Conservation (phyloP, 2,113 vertebrate genomes). For the Neolamprologus caudopunctatus region DNA sequence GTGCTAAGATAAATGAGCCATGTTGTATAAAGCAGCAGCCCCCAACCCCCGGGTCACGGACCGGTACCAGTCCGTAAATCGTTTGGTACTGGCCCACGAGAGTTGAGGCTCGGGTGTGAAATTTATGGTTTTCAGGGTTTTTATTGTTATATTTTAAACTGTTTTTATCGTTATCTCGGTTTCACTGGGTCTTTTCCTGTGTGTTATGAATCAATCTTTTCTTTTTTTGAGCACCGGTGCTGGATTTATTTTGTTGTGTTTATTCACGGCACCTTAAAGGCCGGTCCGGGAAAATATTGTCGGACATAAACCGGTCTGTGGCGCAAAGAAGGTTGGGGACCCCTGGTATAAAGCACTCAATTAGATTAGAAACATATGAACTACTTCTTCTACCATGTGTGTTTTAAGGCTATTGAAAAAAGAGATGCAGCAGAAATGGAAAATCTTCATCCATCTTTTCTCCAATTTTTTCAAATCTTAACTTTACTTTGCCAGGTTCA, state of each 20-base stretch:
- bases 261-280: background rate
- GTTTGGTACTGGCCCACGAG: rapidly evolving
- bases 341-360: background rate
- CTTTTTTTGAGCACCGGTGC: rapidly evolving
- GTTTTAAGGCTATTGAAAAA: background rate
- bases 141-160: background rate
- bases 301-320: background rate
- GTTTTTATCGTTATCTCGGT: rapidly evolving
- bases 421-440: background rate
- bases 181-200: background rate
- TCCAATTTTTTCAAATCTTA: background rate
- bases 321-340: rapidly evolving
- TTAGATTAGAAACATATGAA: background rate
- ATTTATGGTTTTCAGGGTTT: background rate
- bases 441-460: background rate
- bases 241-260: background rate
- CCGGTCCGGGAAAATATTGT: rapidly evolving
- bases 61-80: rapidly evolving
- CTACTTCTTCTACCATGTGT: rapidly evolving
- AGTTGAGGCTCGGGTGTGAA: background rate
- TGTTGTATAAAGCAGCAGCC: background rate
- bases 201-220: background rate
- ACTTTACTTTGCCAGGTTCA: background rate
- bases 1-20: background rate
- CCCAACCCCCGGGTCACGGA: rapidly evolving